These are phyloP conservation scores for Megalops cyprinoides DNA, from an alignment of 2,797 vertebrate species.

Conservation along the genomic window DNA sequence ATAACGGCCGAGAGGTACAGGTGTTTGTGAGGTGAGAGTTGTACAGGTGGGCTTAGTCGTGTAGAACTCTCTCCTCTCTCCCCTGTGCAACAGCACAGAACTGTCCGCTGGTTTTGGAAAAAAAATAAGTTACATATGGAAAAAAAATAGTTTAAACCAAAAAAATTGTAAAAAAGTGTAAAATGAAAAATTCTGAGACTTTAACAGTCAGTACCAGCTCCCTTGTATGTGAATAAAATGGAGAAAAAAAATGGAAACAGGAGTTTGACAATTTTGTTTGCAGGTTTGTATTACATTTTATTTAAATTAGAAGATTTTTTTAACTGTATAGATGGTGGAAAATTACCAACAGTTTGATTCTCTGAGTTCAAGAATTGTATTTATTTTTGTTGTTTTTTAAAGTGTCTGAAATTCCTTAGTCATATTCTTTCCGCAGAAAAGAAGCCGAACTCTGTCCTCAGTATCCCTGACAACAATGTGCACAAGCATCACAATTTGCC, in stretches of 20 bases:
- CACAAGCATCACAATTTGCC: conserved; percentile 37
- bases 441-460: background rate
- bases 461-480: background rate
- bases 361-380: conserved; percentile 52
- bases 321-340: conserved; percentile 15
- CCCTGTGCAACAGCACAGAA: conserved; percentile 58
- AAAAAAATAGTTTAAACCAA: conserved; percentile 44
- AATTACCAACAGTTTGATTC: conserved; percentile 51
- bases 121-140: conserved; percentile 49
- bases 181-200: conserved; percentile 59
- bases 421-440: conserved; percentile 44
- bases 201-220: conserved; percentile 65
- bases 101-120: conserved; percentile 54
- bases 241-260: conserved; percentile 60
- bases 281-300: conserved; percentile 48
- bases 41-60: conserved; percentile 46
- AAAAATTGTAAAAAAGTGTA: conserved; percentile 49
- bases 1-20: conserved; percentile 65
- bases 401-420: conserved; percentile 53
- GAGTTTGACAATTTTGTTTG: conserved; percentile 59
- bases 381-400: conserved; percentile 41
- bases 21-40: conserved; percentile 59
- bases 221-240: conserved; percentile 73
- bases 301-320: background rate
- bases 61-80: conserved; percentile 56